These are phyloP conservation scores for Hoplostethus atlanticus DNA, from an alignment of 2,797 vertebrate genomes.

Conservation along the genomic window DNA sequence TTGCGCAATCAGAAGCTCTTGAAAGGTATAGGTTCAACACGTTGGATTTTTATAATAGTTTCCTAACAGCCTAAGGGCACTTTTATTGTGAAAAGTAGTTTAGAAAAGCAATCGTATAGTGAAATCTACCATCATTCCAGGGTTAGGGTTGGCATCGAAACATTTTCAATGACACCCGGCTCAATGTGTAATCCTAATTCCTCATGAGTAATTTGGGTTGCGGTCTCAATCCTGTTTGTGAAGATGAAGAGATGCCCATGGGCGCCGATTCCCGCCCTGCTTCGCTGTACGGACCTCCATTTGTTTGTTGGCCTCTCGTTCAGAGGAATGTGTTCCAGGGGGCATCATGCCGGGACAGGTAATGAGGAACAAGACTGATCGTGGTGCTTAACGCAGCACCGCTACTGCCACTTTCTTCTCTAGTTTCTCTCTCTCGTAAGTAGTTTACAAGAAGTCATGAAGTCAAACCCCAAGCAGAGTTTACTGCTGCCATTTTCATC, in stretches of 20 bases:
- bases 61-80: no score
- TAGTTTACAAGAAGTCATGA: slow-evolving; percentile 47
- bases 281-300: slow-evolving; percentile 5
- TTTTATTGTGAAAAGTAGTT: no score
- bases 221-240: neutral
- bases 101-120: neutral
- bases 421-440: slow-evolving; percentile 25
- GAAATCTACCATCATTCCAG: neutral
- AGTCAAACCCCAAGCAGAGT: slow-evolving; percentile 50
- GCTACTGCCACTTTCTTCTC: neutral
- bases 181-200: neutral
- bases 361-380: slow-evolving; percentile 16
- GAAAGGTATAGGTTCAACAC: neutral
- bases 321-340: slow-evolving; percentile 22
- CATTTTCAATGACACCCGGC: neutral
- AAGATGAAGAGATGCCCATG: slow-evolving; percentile 11
- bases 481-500: slow-evolving; percentile 51
- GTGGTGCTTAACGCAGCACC: slow-evolving; percentile 7
- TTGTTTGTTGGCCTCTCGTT: slow-evolving; percentile 12
- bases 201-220: neutral
- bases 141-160: neutral
- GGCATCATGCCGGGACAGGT: slow-evolving; percentile 26
- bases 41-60: neutral
- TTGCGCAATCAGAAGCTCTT: slow-evolving; percentile 44
- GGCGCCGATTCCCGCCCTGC: slow-evolving; percentile 5